Conservation (phyloP, 2,797 vertebrate genomes). For the Rhabdophis nuchalis region DNA sequence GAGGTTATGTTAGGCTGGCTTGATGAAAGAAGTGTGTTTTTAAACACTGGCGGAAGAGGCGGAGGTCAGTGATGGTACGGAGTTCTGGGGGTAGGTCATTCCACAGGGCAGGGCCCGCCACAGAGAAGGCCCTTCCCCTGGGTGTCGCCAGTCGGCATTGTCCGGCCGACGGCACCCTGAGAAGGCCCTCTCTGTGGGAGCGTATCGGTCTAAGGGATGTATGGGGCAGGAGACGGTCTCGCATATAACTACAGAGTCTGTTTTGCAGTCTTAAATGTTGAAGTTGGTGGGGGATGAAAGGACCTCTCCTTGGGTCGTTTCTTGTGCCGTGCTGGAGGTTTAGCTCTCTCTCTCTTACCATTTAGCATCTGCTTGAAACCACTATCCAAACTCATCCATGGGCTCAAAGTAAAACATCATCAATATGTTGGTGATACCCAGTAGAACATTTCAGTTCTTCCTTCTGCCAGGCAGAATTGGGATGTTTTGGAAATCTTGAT, state of each 20-base stretch:
- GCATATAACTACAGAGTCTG: background rate
- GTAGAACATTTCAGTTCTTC: background rate
- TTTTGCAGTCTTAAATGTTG: background rate
- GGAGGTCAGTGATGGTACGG: no score
- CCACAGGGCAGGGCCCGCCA: no score
- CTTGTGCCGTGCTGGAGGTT: background rate
- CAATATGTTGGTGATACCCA: background rate
- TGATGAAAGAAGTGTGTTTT: no score
- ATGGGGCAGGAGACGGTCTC: no score
- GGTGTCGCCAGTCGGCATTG: no score
- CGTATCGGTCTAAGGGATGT: no score
- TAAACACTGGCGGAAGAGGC: no score
- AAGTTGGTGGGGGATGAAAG: background rate
- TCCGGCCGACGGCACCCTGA: no score
- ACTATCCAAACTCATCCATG: background rate
- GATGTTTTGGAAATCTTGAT: background rate
- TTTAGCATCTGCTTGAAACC: background rate
- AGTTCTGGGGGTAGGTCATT: no score
- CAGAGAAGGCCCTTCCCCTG: no score
- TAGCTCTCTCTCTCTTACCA: background rate
- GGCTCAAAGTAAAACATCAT: background rate
- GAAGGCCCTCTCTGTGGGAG: no score
- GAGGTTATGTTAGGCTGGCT: no score
- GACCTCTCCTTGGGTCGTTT: background rate
- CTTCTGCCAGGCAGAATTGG: background rate